Percentiles rank a stretch among this genome's conserved stretches.
phyloP scores from a whole-genome alignment of 2,888 invertebrate species.

The Rhabditoides inermis region DNA sequence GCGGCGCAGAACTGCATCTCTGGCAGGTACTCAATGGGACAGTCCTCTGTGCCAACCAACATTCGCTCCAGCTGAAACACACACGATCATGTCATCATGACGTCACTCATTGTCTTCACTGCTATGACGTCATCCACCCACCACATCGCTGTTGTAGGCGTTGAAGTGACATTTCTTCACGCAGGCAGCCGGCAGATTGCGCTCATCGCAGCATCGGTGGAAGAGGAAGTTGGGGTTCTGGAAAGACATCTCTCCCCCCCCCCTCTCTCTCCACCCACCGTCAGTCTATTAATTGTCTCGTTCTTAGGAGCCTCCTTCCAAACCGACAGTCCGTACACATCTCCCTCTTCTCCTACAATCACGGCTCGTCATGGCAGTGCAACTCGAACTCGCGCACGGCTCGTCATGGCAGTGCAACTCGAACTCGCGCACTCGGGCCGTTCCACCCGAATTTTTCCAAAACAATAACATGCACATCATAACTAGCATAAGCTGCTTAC shows the following conservation, averaged over 20 bases:
- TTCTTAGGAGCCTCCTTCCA: slow-evolving; percentile 23
- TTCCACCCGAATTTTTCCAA: too few species aligned
- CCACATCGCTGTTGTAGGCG: slow-evolving; percentile 18
- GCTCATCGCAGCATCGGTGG: slow-evolving; percentile 28
- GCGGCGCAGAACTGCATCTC: slow-evolving; percentile 43
- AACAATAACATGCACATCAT: too few species aligned
- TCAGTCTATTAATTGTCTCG: slow-evolving; percentile 10
- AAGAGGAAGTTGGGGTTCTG: slow-evolving; percentile 30
- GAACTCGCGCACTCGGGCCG: too few species aligned
- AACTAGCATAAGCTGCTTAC: too few species aligned
- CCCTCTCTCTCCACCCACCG: slow-evolving; percentile 6
- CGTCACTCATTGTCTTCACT: too few species aligned
- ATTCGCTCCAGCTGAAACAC: slow-evolving; percentile 39
- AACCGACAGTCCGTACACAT: slow-evolving; percentile 24
- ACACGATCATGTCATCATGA: too few species aligned
- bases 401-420: too few species aligned
- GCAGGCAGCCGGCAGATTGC: slow-evolving; percentile 22
- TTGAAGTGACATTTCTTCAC: slow-evolving; percentile 28
- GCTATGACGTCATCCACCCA: too few species aligned
- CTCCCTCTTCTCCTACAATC: slow-evolving; percentile 19
- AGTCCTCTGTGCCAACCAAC: slow-evolving; percentile 40
- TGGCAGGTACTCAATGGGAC: slow-evolving; percentile 42
- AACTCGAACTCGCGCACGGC: too few species aligned
- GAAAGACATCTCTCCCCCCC: background rate
- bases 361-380: too few species aligned